Base-by-base conservation (phyloP, 2,888 invertebrate genomes). In the Venustoraphidia nigricollis region DNA sequence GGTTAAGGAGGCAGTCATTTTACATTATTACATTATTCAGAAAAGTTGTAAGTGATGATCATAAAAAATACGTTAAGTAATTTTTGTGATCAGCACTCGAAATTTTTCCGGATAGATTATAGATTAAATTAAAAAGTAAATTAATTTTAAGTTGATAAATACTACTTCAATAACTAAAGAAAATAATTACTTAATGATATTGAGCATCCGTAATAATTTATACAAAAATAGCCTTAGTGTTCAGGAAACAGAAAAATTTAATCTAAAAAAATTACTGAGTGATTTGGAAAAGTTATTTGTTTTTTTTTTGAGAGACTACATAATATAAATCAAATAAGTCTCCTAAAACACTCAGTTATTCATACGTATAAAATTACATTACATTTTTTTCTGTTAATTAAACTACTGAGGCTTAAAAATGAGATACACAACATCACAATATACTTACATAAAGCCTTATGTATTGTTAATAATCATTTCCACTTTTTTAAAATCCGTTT, bases 241-340 rank as follows among this genome's bases (percentile, higher is more conserved):
- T 69, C 69, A 69, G 68, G 69, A 65, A 61, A 65, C 63, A 68
- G 68, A 68, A 67, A 67, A 11, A 43, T 43, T 27, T 43, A 14
- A 42, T 13, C 27, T 11, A 9, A 42, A 13, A n/a, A 42, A 42
- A 14, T 17, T 27, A 14, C 27, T 11, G 27, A 17, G 42, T 42
- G 13, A 9, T 27, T 14, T 42, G 8, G 13, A 42, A 42, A 10
- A 17, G 11, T 38, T 38, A 14, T 39, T 39, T 39, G 40, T 39
- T 10, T 39, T 11, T 39, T 10, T 39, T 11, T 14, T 39, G 9
- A 14, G 14, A 39, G 11, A 39, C 14, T 14, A 39, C 11, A 39
- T 14, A 14, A 39, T 13, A 43, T 35, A 43, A 13, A 43, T 43
- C 43, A 17, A 43, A 43, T 27, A 27, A 27, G 27, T 27, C 27